Evolutionary conservation across 2,113 vertebrate genomes (phyloP).

Genomic region (Catagonus wagneri): DNA sequence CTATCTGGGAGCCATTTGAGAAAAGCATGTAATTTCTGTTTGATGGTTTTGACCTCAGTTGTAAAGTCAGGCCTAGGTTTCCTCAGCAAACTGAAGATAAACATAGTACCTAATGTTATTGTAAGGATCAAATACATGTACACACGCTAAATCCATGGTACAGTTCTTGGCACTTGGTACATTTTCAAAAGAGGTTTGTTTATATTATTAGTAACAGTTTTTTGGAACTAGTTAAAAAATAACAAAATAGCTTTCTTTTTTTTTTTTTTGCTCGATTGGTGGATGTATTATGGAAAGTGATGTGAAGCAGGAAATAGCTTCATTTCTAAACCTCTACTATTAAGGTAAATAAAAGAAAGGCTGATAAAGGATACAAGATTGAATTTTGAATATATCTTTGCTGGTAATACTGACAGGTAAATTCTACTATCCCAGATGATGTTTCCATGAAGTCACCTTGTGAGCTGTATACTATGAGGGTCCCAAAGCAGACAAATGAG

Average conservation of each 20-base stretch:
- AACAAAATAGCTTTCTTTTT: not conserved
- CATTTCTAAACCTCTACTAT: constrained; percentile 25
- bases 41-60: too few species aligned
- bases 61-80: not conserved
- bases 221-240: not conserved
- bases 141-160: not conserved
- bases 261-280: not conserved
- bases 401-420: constrained; percentile 2
- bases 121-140: not conserved
- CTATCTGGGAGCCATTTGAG: not conserved
- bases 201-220: not conserved
- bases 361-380: not conserved
- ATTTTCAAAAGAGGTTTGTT: not conserved
- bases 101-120: not conserved
- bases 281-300: not conserved
- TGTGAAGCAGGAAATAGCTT: not conserved
- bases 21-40: not conserved
- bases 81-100: not conserved
- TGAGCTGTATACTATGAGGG: not conserved
- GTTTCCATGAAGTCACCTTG: constrained; percentile 1
- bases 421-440: constrained; percentile 6
- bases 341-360: not conserved
- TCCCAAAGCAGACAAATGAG: not conserved
- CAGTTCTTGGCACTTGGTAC: not conserved
- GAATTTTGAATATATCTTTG: not conserved